phyloP scores from a whole-genome alignment of 2,797 vertebrate genomes.

The Halcyon chelicuti region DNA sequence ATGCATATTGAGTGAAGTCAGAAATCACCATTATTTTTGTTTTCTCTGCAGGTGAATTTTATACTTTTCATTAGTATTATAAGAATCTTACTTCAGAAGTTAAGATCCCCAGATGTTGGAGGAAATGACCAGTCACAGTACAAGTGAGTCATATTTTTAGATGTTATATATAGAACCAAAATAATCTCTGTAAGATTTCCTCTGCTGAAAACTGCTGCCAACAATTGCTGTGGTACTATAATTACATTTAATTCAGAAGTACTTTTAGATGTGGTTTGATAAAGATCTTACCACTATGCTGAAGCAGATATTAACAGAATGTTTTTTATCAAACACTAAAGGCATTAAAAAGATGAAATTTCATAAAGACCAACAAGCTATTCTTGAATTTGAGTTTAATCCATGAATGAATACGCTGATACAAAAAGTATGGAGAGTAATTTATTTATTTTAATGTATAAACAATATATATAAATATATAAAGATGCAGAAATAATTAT shows the following conservation, averaged over 20 bases:
- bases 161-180: neutral
- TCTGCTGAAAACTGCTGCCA: neutral
- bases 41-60: slow-evolving; percentile 87
- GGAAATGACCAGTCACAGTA: slow-evolving; percentile 92
- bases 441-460: neutral
- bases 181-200: neutral
- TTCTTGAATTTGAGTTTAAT: neutral
- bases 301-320: neutral
- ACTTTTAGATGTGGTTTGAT: neutral
- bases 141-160: slow-evolving; percentile 80
- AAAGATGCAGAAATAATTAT: too few species aligned
- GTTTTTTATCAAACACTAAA: neutral
- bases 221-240: neutral
- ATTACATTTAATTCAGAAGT: neutral
- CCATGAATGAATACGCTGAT: neutral
- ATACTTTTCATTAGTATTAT: slow-evolving; percentile 91
- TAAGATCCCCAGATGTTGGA: slow-evolving; percentile 88
- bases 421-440: neutral
- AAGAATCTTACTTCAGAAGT: slow-evolving; percentile 90
- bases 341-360: neutral
- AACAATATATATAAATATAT: neutral
- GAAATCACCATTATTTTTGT: neutral
- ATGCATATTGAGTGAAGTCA: neutral
- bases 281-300: neutral
- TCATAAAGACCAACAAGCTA: neutral